Evolutionary conservation across 2,113 vertebrate genomes (phyloP).

Genomic region (Grammomys dolichurus): DNA sequence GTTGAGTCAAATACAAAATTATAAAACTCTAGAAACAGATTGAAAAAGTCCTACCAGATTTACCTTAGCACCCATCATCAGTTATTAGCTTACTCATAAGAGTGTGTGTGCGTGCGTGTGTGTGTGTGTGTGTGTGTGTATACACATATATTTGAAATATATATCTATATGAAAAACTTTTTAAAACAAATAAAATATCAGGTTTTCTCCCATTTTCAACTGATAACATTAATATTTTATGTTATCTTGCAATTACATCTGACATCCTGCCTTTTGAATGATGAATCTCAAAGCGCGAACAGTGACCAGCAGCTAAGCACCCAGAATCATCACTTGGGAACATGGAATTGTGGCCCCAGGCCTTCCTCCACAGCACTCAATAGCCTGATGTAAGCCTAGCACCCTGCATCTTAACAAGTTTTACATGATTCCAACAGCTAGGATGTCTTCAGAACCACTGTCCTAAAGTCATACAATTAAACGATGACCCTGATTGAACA

Average conservation of each 20-base stretch:
- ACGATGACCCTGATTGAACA: background rate
- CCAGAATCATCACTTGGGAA: background rate
- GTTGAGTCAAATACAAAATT: background rate
- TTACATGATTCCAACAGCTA: background rate
- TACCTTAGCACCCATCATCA: background rate
- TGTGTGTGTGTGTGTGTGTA: too few relatives aligned
- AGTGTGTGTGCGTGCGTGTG: too few relatives aligned
- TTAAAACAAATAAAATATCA: background rate
- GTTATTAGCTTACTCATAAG: background rate
- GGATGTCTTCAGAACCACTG: background rate
- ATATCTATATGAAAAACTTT: constrained; percentile 24
- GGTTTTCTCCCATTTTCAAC: background rate
- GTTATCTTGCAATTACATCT: background rate
- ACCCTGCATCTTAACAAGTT: background rate
- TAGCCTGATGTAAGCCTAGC: background rate
- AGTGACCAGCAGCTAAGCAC: background rate
- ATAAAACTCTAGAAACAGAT: background rate
- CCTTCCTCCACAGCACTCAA: background rate
- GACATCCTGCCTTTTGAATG: background rate
- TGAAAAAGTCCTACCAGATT: background rate
- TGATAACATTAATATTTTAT: constrained; percentile 30
- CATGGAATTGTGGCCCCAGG: background rate
- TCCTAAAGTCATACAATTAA: background rate
- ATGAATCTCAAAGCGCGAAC: background rate
- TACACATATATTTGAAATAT: too few relatives aligned